Evolutionary conservation across 2,113 vertebrate genomes (phyloP), one percentile per base, ranked within the genome.

Genomic region (Camelus bactrianus): DNA sequence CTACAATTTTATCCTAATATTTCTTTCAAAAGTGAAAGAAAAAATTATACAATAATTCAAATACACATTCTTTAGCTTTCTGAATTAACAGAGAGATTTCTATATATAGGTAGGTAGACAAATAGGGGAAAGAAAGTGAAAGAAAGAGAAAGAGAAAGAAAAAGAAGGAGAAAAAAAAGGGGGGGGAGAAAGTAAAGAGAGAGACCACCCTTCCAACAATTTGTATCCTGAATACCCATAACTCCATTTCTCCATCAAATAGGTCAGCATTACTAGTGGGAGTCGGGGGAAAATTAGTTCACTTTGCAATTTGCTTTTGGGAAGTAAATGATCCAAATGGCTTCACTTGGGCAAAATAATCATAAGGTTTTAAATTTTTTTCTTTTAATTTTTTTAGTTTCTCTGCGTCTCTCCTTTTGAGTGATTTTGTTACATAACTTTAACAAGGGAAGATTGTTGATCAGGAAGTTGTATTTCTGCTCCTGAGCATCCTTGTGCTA

Each of bases 381-480:
- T 32, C 50, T 48, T 28, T 48, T 65, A n/a, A 16, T 60, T 32
- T 50, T 91, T 79, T 60, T 42, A 54, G 28, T 35, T 83, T 76
- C 17, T 85, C 6, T 58, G 50, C 46, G 28, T 93, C 16, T 87
- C 35, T 82, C 65, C n/a, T 92, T 98, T 94, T 85, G 93, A 97
- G 72, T 97, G 92, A 96, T 95, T 95, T 97, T 97, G 46, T 96
- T 98, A 95, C 73, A 96, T 96, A 94, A 97, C 89, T 97, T 97
- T 96, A 96, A n/a, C 73, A 98, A 96, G 94, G 82, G 67, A 76
- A 83, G 26, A 76, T 4, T 95, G 94, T 77, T 95, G 22, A 94
- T 96, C 52, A 84, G 42, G 96, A 96, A n/a, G 70, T 96, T 97
- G 15, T 93, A 42, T 80, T 81, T 84, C 26, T 46, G 28, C 9